phyloP scores from a whole-genome alignment of 2,888 invertebrate species.

The Microdon myrmicae region DNA sequence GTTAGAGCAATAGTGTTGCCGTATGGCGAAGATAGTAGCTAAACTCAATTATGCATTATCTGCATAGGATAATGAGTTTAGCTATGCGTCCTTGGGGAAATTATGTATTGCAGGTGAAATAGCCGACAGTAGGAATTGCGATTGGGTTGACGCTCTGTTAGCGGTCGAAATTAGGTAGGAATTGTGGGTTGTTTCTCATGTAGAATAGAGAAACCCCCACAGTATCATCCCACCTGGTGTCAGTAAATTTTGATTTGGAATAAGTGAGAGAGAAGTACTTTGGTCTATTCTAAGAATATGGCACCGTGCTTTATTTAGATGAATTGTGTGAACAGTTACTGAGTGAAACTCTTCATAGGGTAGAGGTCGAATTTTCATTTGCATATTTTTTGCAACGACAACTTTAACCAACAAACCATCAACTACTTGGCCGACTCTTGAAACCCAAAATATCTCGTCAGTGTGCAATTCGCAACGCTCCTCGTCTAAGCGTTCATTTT shows the following conservation, averaged over 20 bases:
- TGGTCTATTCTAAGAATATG: constrained; percentile 89
- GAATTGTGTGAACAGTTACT: constrained; percentile 83
- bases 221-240: constrained; percentile 86
- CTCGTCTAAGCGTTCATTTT: constrained; percentile 77
- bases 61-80: too few species aligned
- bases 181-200: too few species aligned
- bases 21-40: too few species aligned
- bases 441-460: constrained; percentile 91
- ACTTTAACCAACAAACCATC: constrained; percentile 89
- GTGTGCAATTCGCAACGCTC: constrained; percentile 88
- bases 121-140: too few species aligned
- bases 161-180: too few species aligned
- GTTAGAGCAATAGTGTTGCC: too few species aligned
- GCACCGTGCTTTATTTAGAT: constrained; percentile 92
- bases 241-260: constrained; percentile 67
- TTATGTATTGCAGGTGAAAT: too few species aligned
- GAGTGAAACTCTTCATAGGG: constrained; percentile 81
- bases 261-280: constrained; percentile 82
- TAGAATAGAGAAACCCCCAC: too few species aligned
- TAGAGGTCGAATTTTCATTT: constrained; percentile 79
- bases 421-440: constrained; percentile 83
- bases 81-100: too few species aligned
- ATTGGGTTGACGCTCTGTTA: too few species aligned
- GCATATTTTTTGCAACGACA: constrained; percentile 84
- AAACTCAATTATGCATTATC: too few species aligned